Conservation (phyloP, 2,888 invertebrate species). For the Melipona bicolor region DNA sequence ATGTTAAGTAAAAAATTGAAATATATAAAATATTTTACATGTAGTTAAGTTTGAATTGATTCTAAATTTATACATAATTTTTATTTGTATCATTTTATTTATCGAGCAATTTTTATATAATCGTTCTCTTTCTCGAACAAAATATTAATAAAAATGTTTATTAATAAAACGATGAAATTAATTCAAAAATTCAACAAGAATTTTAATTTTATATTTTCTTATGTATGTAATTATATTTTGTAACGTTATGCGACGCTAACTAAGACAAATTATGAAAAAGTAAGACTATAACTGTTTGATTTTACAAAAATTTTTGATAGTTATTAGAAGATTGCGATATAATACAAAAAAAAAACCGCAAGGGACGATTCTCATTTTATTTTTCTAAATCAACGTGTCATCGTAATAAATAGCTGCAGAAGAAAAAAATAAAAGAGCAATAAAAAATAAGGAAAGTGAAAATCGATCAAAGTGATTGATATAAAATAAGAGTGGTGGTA, state of each 20-base stretch:
- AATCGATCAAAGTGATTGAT: constrained; percentile 1
- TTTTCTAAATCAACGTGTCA: not conserved
- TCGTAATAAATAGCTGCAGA: not conserved
- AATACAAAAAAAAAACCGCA: not conserved
- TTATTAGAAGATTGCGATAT: not conserved
- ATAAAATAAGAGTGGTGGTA: constrained; percentile 14
- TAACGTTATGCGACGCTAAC: not conserved
- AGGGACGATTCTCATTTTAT: not conserved
- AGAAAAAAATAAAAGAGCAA: not conserved
- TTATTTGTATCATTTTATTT: not conserved
- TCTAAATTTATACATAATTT: not conserved
- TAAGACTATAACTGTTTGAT: not conserved
- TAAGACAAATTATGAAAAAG: not conserved
- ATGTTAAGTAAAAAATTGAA: not conserved
- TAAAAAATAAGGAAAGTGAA: not conserved
- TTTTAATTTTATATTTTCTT: not conserved
- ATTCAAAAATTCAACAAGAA: not conserved
- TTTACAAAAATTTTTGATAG: not conserved
- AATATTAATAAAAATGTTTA: not conserved
- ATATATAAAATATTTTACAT: not conserved
- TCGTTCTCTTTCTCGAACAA: not conserved
- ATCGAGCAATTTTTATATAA: not conserved
- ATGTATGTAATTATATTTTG: not conserved
- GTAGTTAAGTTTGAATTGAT: not conserved
- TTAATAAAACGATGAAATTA: too few species aligned